Base-by-base conservation (phyloP, 2,888 invertebrate genomes). In the Lepas anatifera region DNA sequence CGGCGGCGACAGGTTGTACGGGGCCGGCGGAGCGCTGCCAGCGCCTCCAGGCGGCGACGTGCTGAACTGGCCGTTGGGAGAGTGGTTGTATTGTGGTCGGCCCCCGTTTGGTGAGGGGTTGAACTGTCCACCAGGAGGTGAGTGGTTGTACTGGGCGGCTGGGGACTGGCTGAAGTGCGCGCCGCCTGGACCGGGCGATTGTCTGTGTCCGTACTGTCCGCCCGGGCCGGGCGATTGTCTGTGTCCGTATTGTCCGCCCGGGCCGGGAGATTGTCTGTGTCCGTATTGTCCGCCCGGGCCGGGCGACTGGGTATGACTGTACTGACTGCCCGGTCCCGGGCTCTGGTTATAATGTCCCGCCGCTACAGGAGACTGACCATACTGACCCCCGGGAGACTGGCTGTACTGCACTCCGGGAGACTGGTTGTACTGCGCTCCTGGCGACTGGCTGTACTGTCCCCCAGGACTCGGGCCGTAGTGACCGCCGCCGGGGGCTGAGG, bases 1-100 rank as follows among this genome's bases (percentile, higher is more conserved):
- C 86, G 89, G 89, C 70, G 87, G 86, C 71, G 88, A 88, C 74
- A 89, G 81, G 78, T 89, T 89, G 63, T 87, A 89, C 79, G 88
- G 88, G 32, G 86, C 85, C 75, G 85, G 66, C 73, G 75, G 25
- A 73, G 74, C 58, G n/a, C n/a, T n/a, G n/a, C n/a, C n/a, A n/a
- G n/a, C n/a, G n/a, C n/a, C n/a, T n/a, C 86, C 86, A 72, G 89
- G 89, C 70, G 87, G 86, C 71, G 88, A 88, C 74, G 89, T 81
- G 78, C 89, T 89, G 58, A 87, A 88, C 79, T 88, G 88, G 32
- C 86, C 85, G 75, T 85, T 67, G 73, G 75, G 27, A 73, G 74
- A 70, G 71, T 73, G 71, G 73, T 74, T 73, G 73, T 74, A 73
- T 71, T 74, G 70, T 70, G 72, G 70, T 80, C 81, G 29, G 80